A percentile compares a stretch with the other conserved stretches of the same genome.
These are phyloP conservation scores for Tenthredo scrophulariae DNA, from an alignment of 2,888 invertebrate species.

Conservation along the genomic window DNA sequence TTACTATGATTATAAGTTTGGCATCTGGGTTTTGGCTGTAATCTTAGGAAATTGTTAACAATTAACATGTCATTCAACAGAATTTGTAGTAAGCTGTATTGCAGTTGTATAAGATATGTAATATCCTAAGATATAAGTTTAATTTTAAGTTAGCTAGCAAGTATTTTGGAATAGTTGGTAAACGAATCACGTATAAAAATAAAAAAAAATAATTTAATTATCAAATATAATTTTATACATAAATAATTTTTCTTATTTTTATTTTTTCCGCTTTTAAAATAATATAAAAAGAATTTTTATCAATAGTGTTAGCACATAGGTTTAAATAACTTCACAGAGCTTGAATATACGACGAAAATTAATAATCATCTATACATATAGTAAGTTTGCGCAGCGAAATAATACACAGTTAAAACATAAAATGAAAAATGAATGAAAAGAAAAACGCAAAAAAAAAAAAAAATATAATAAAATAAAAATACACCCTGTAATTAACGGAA, in stretches of 20 bases:
- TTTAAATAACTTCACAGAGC: constrained; percentile 2
- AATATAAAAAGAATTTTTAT: constrained; percentile 1
- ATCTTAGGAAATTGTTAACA: neutral
- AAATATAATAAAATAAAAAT: neutral
- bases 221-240: neutral
- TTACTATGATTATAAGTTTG: neutral
- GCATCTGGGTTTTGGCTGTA: neutral
- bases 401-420: neutral
- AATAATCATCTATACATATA: neutral
- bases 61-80: neutral
- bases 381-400: constrained; percentile 7
- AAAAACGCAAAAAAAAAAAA: neutral
- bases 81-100: neutral
- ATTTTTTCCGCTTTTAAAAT: neutral
- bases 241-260: neutral
- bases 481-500: constrained; percentile 15
- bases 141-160: neutral
- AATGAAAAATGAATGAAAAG: too few relatives aligned
- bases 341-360: constrained; percentile 1
- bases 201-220: neutral
- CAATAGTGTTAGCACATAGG: neutral
- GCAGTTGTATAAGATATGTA: neutral
- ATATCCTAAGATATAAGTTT: neutral
- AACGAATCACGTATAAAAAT: neutral
- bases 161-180: neutral